Evolutionary conservation across 2,888 invertebrate genomes (phyloP), one percentile per base, ranked within the genome.

Genomic region (Sarcophaga caerulescens): DNA sequence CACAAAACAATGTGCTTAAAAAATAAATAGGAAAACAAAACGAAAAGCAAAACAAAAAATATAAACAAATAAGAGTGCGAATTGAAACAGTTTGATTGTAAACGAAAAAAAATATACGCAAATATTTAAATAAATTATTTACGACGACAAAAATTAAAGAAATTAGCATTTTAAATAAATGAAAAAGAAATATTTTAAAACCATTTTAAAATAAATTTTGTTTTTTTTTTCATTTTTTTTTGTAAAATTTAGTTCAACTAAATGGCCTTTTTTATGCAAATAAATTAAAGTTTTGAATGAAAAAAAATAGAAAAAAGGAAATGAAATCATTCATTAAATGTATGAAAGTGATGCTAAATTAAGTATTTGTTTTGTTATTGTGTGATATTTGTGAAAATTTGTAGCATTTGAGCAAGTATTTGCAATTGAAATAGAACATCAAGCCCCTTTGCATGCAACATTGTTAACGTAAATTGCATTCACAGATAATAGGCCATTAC

Each of bases 1-100:
- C 23, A 23, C n/a, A 73, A 83, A 83, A 81, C 84, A 86, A 84
- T 84, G 84, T 86, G 86, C 81, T 71, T 78, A 4, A 83, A 52
- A 8, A 19, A 52, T 0, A 44, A n/a, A 76, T 14, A n/a, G n/a
- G n/a, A n/a, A n/a, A n/a, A n/a, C n/a, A n/a, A n/a, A n/a, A n/a
- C n/a, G n/a, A n/a, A n/a, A n/a, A n/a, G n/a, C n/a, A 35, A 35
- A 35, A 76, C 10, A 73, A 70, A 65, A 60, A 69, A 63, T 21
- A 73, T 60, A 83, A 83, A 81, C 80, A 86, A 86, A 80, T 63
- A 80, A 73, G 63, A 81, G 52, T 63, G 35, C 35, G 35, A 35
- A 35, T 35, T 35, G 35, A 35, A 35, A 35, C 35, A 35, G 35
- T 35, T 35, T 35, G 35, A 35, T 35, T 35, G 35, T 35, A 8